Percentiles rank a stretch among this genome's conserved stretches.
These are phyloP conservation scores for Propithecus perrieri DNA, from an alignment of 2,797 vertebrate species.

Conservation along the genomic window DNA sequence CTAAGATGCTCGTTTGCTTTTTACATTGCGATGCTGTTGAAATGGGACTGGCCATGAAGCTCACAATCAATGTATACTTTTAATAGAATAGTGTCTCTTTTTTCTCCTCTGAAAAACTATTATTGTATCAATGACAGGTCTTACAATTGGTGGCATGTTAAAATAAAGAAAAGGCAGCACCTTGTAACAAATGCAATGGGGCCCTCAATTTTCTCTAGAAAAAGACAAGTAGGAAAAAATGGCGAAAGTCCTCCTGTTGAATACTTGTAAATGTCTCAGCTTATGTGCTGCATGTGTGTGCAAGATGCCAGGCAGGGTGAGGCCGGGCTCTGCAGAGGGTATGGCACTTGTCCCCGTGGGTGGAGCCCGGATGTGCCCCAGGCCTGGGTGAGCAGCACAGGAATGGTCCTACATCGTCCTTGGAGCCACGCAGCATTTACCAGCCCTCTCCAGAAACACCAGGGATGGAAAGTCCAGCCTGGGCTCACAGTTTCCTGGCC, in stretches of 20 bases:
- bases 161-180: constrained; percentile 6
- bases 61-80: neutral
- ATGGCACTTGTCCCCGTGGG: neutral
- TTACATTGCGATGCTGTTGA: neutral
- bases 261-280: neutral
- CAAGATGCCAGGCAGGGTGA: neutral
- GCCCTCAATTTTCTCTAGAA: neutral
- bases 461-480: neutral
- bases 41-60: neutral
- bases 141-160: constrained; percentile 7
- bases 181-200: neutral
- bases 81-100: constrained; percentile 16
- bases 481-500: constrained; percentile 74
- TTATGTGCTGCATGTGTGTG: neutral
- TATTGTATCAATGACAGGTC: constrained; percentile 36
- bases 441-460: neutral
- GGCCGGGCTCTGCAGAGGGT: rapidly evolving
- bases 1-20: neutral
- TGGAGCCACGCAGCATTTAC: neutral
- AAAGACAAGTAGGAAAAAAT: constrained; percentile 12
- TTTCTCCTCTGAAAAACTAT: constrained; percentile 10
- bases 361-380: too few relatives aligned
- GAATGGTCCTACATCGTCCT: neutral
- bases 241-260: neutral
- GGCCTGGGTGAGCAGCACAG: neutral